Percentiles rank a stretch among this genome's conserved stretches.
phyloP scores from a whole-genome alignment of 2,888 invertebrate genomes.

The Lathronympha strigana region DNA sequence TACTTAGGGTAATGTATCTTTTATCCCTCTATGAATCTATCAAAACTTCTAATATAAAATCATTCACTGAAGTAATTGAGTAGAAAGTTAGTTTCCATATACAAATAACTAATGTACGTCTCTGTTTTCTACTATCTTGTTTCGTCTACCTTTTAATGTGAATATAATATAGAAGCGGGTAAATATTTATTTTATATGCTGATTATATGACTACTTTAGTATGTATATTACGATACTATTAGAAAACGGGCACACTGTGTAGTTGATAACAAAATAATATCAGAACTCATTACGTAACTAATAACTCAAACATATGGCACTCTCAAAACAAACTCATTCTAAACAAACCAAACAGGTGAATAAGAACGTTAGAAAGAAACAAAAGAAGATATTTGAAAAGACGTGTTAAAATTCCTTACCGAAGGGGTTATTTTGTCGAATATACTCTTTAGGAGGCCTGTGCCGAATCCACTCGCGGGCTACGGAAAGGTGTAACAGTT shows the following conservation, averaged over 20 bases:
- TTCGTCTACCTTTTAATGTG: constrained; percentile 73
- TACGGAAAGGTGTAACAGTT: constrained; percentile 84
- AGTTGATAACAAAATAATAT: constrained; percentile 58
- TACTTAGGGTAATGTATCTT: constrained; percentile 13
- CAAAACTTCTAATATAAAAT: constrained; percentile 33
- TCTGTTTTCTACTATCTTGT: constrained; percentile 68
- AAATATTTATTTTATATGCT: constrained; percentile 73
- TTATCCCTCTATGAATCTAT: constrained; percentile 36
- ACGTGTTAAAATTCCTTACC: constrained; percentile 85
- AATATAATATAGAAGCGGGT: constrained; percentile 78
- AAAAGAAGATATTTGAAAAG: constrained; percentile 73
- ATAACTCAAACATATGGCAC: constrained; percentile 68
- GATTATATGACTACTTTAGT: constrained; percentile 73
- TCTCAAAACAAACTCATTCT: constrained; percentile 68
- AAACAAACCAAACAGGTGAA: constrained; percentile 68
- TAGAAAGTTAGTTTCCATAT: constrained; percentile 39
- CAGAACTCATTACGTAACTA: constrained; percentile 67
- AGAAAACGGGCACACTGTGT: constrained; percentile 81
- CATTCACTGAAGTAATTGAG: constrained; percentile 37
- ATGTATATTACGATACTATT: constrained; percentile 70
- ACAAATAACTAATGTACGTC: constrained; percentile 54
- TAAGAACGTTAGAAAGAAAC: constrained; percentile 67
- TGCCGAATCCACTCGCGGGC: constrained; percentile 84
- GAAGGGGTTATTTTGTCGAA: constrained; percentile 86
- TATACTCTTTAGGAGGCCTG: constrained; percentile 85